Evolutionary conservation across 1,140 invertebrate species (phyloP).

Genomic region (Fopius arisanus): DNA sequence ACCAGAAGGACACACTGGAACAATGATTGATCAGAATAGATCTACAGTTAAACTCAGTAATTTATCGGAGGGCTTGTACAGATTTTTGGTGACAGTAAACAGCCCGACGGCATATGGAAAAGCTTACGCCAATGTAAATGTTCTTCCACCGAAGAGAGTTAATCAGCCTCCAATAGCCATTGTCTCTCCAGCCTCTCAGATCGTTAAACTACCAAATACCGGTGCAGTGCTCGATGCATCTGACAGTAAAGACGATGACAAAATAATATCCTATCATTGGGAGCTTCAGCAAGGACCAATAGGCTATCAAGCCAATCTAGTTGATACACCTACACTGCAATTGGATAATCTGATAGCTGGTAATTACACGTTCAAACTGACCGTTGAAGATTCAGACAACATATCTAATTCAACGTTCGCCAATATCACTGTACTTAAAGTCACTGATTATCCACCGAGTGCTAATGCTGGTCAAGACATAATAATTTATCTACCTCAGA

Average conservation of each 20-base stretch:
- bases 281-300: conserved; percentile 87
- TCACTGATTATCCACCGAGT: conserved; percentile 92
- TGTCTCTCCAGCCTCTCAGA: conserved; percentile 83
- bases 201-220: conserved; percentile 87
- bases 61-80: conserved; percentile 85
- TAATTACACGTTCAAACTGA: conserved; percentile 92
- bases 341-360: conserved; percentile 86
- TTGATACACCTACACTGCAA: conserved; percentile 83
- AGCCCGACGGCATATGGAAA: conserved; percentile 79
- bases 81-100: conserved; percentile 86
- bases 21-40: conserved; percentile 87
- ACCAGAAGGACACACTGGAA: conserved; percentile 79
- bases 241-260: conserved; percentile 80
- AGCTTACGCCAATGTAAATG: conserved; percentile 90
- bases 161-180: conserved; percentile 87
- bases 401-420: conserved; percentile 85
- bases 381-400: conserved; percentile 91
- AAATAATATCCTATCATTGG: conserved; percentile 89
- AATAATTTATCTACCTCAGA: conserved; percentile 90
- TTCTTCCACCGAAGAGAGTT: conserved; percentile 82
- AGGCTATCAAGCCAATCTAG: conserved; percentile 81
- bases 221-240: conserved; percentile 90
- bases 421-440: conserved; percentile 89
- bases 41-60: conserved; percentile 78
- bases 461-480: conserved; percentile 92